These are phyloP conservation scores for Torymus auratus DNA, from an alignment of 2,888 invertebrate genomes.

Conservation along the genomic window DNA sequence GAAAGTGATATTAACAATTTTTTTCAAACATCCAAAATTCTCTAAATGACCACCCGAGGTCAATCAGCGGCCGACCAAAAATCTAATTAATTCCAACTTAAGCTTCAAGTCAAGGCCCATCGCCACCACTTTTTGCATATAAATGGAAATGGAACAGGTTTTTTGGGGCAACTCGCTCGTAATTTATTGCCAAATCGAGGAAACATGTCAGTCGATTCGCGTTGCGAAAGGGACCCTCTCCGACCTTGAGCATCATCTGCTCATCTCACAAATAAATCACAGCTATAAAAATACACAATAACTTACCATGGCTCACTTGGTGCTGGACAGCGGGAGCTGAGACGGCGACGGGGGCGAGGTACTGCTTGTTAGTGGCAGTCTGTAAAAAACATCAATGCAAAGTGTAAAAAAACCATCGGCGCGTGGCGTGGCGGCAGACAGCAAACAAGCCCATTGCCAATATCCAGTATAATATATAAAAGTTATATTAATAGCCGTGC, in stretches of 20 bases:
- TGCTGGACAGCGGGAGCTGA: background rate
- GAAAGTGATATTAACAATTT: background rate
- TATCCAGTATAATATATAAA: background rate
- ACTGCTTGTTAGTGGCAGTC: conserved; percentile 7
- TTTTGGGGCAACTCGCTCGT: too few species aligned
- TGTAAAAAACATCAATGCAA: background rate
- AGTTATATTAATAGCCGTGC: background rate
- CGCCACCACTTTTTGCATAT: too few species aligned
- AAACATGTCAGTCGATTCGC: too few species aligned
- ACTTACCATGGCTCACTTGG: too few species aligned
- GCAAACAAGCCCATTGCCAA: background rate
- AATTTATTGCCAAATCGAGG: too few species aligned
- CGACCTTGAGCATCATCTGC: too few species aligned
- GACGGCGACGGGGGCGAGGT: conserved; percentile 12
- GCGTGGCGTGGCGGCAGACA: background rate
- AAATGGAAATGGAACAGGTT: too few species aligned
- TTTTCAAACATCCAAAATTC: background rate
- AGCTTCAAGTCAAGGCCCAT: too few species aligned
- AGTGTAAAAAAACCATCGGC: too few species aligned
- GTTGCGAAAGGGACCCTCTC: too few species aligned
- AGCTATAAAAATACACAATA: background rate
- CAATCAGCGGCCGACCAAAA: background rate
- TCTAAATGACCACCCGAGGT: background rate
- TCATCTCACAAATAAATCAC: too few species aligned
- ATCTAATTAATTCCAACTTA: too few species aligned